A percentile compares a stretch with the other conserved stretches of the same genome.
Conservation (phyloP, 1,140 invertebrate genomes). For the Nephila pilipes region DNA sequence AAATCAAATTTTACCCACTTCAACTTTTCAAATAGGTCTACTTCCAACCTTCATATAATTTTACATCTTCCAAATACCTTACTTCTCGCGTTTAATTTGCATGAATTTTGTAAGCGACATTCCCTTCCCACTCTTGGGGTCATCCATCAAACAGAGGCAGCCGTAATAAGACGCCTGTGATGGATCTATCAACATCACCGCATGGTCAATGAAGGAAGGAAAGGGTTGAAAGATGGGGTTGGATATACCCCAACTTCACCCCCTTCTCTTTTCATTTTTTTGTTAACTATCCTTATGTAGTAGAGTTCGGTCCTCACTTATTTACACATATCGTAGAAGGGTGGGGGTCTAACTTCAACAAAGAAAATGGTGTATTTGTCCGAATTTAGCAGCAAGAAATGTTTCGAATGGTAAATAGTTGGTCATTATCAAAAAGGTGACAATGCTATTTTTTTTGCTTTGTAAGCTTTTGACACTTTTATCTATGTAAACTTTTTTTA, state of each 20-base stretch:
- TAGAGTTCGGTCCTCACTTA: not conserved
- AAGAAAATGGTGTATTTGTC: not conserved
- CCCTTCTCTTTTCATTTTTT: not conserved
- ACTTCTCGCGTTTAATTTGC: conserved; percentile 4
- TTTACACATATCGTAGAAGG: not conserved
- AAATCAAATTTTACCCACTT: too few species aligned
- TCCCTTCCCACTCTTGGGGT: not conserved
- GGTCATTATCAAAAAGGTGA: too few species aligned
- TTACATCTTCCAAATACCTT: not conserved
- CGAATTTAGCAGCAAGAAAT: too few species aligned
- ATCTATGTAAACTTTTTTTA: too few species aligned
- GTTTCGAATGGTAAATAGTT: too few species aligned
- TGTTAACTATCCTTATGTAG: not conserved
- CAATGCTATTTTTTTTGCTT: too few species aligned
- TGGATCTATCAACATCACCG: not conserved
- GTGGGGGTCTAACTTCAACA: not conserved
- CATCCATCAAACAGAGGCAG: not conserved
- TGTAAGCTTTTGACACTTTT: too few species aligned
- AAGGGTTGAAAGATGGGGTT: not conserved
- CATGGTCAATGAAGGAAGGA: conserved; percentile 13
- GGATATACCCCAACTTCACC: not conserved
- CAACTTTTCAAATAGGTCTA: too few species aligned
- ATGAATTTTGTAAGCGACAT: not conserved
- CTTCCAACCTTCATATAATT: too few species aligned
- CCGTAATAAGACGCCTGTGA: conserved; percentile 10